These are phyloP conservation scores for Bombus cullumanus DNA, from an alignment of 1,140 invertebrate genomes.

Conservation along the genomic window DNA sequence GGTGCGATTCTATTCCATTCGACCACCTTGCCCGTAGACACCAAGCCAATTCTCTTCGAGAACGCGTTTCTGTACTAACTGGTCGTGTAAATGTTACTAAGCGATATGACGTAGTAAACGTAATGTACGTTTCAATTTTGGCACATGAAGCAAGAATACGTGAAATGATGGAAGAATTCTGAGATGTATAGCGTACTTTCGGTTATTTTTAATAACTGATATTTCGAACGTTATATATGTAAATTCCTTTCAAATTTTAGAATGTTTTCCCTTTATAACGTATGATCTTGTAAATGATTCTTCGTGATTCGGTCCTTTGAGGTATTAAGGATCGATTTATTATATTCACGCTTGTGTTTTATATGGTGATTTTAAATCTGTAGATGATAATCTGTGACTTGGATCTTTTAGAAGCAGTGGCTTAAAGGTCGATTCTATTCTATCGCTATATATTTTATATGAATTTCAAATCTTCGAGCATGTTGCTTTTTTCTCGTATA, in stretches of 20 bases:
- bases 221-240: no score
- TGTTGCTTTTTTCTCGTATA: background rate
- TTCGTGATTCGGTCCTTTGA: no score
- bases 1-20: slow-evolving; percentile 11
- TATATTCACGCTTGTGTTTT: no score
- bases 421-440: background rate
- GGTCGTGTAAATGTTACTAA: background rate
- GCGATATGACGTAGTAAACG: background rate
- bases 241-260: no score
- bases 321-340: no score
- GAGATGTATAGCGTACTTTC: background rate
- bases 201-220: no score
- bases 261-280: no score
- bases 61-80: background rate
- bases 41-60: background rate
- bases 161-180: background rate
- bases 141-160: background rate
- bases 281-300: no score
- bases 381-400: no score
- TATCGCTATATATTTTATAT: background rate
- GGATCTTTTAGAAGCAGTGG: background rate
- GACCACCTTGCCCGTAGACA: slow-evolving; percentile 6
- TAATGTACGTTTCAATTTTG: background rate
- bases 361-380: no score
- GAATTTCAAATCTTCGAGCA: background rate